Evolutionary conservation across 2,113 vertebrate species (phyloP).

Genomic region (Calidris pygmaea): DNA sequence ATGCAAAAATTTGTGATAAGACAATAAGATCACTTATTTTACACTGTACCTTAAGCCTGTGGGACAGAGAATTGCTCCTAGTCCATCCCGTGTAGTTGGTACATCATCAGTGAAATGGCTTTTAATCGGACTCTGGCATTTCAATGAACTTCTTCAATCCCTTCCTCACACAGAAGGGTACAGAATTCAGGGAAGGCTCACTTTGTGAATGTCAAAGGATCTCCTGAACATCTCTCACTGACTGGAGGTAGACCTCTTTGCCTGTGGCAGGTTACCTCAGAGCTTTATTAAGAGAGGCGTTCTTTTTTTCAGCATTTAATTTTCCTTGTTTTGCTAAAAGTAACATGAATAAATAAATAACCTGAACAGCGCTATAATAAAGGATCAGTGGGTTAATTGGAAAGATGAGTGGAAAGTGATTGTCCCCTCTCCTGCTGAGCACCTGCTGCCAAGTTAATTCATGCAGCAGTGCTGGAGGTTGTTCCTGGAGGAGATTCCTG

Average conservation of each 20-base stretch:
- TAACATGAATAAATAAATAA: slow-evolving; percentile 9
- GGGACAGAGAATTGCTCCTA: background rate
- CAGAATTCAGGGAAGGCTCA: background rate
- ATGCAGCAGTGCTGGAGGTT: background rate
- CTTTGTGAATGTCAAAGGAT: background rate
- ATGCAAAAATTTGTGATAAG: background rate
- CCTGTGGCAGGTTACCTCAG: background rate
- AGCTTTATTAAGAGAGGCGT: background rate
- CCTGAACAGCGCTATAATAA: background rate
- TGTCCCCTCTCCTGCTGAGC: slow-evolving; percentile 15
- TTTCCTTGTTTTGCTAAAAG: slow-evolving; percentile 14
- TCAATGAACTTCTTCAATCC: background rate
- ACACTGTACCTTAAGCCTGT: background rate
- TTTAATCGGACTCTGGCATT: background rate
- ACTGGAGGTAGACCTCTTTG: background rate
- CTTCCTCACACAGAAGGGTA: background rate
- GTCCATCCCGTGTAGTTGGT: too few species aligned
- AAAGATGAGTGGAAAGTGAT: background rate
- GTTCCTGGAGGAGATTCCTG: slow-evolving; percentile 17
- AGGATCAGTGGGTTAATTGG: slow-evolving; percentile 54
- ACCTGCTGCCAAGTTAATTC: slow-evolving; percentile 53
- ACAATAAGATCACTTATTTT: background rate
- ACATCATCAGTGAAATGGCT: background rate
- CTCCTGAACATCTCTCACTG: background rate
- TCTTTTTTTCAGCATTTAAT: background rate